Base-by-base conservation (phyloP, 2,797 vertebrate species). In the Alca torda region DNA sequence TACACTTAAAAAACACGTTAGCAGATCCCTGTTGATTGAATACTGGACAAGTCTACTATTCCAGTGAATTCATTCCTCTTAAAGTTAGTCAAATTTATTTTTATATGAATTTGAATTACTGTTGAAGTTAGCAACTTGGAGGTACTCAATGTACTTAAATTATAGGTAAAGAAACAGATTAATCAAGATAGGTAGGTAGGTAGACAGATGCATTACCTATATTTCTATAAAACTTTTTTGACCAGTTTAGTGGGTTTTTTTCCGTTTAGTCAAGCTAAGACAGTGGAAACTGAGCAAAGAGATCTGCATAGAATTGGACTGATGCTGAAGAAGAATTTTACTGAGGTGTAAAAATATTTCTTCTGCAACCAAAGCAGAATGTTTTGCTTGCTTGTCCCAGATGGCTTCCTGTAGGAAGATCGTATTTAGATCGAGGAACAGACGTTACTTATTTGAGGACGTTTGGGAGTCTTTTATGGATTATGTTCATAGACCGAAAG, bases 361-460 rank as follows among this genome's bases (percentile, higher is more conserved):
- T 91, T 78, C 59, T 79, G 51, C 39, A 89, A 92, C 33, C 7
- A 73, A 92, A 93, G 33, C 50, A 89, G 83, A 88, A 72, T 89
- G 50, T 83, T 97, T 92, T 93, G 15, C 48, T 93, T 84, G 10
- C 48, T 84, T 83, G 50, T 65, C 90, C 89, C 93, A 95, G 83
- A 90, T 97, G 89, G 89, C 26, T 95, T 95, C 37, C 60, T 93
- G 15, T 93, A 82, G 84, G 95, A 95, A 94, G 83, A 92, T 95
- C 57, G n/a, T 91, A 81, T 90, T 95, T 95, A 90, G 87, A 84
- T 35, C 94, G 87, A 79, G 73, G 85, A 95, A 75, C 75, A 94
- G 90, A 79, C 70, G 9, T 67, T 93, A 83, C 87, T 96, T 94
- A 85, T 91, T 93, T 93, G 82, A 96, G 83, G 68, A 93, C 26